A percentile compares a stretch with the other conserved stretches of the same genome.
phyloP scores from a whole-genome alignment of 1,140 invertebrate species.

The Ruditapes philippinarum region DNA sequence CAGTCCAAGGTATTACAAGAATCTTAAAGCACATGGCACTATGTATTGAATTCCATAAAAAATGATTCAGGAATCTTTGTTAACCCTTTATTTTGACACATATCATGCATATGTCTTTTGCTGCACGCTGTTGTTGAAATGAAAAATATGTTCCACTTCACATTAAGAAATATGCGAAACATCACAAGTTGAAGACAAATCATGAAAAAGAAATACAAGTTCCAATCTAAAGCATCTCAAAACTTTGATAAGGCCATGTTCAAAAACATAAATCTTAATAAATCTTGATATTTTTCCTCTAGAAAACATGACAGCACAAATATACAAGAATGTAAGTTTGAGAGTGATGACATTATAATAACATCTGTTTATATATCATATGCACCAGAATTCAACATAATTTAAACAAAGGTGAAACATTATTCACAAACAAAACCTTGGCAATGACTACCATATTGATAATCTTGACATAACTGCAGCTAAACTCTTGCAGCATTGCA shows the following conservation, averaged over 20 bases:
- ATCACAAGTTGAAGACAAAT: conserved; percentile 20
- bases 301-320: conserved; percentile 21
- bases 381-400: conserved; percentile 7
- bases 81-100: conserved; percentile 19
- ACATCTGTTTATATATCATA: not conserved
- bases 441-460: not conserved
- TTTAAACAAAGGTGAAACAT: not conserved
- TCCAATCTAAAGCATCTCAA: conserved; percentile 13
- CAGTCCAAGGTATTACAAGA: not conserved
- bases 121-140: not conserved
- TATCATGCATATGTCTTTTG: conserved; percentile 5
- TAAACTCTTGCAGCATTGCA: too few species aligned
- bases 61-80: not conserved
- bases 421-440: not conserved
- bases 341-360: conserved; percentile 17
- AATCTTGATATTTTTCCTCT: not conserved
- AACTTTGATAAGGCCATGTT: conserved; percentile 15
- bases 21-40: not conserved
- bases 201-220: conserved; percentile 13
- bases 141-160: conserved; percentile 3
- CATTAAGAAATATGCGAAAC: conserved; percentile 1
- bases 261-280: conserved; percentile 32
- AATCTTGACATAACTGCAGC: not conserved
- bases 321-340: conserved; percentile 26
- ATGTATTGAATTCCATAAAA: not conserved